These are phyloP conservation scores for Conomelus anceps DNA, from an alignment of 2,888 invertebrate genomes.

Conservation along the genomic window DNA sequence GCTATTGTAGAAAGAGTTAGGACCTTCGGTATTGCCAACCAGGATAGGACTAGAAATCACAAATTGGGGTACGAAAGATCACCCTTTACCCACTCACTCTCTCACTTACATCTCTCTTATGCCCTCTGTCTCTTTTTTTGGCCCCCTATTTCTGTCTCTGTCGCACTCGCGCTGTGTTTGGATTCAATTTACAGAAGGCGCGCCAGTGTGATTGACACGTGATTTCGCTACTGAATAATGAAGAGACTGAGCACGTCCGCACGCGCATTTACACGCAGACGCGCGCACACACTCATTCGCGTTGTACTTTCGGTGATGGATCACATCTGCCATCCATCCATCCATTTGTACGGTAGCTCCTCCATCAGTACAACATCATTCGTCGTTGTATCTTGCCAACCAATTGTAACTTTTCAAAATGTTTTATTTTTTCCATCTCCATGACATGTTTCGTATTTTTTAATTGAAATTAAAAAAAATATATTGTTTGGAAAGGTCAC, in stretches of 20 bases:
- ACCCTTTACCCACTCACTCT: not conserved
- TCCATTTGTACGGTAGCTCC: not conserved
- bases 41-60: not conserved
- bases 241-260: not conserved
- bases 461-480: too few relatives aligned
- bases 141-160: not conserved
- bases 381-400: not conserved
- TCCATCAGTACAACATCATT: not conserved
- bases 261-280: not conserved
- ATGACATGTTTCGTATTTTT: too few relatives aligned
- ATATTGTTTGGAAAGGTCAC: too few relatives aligned
- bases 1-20: not conserved
- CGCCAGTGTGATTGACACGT: slow-evolving; percentile 24
- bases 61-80: not conserved
- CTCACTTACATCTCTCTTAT: not conserved
- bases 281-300: not conserved
- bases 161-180: slow-evolving; percentile 18
- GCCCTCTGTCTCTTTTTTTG: not conserved
- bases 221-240: slow-evolving; percentile 24
- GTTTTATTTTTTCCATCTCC: too few relatives aligned
- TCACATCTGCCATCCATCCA: not conserved
- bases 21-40: not conserved
- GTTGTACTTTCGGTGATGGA: slow-evolving; percentile 13
- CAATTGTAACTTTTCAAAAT: too few relatives aligned
- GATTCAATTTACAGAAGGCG: slow-evolving; percentile 21